Conservation (phyloP, 2,888 invertebrate genomes). For the Latrodectus hesperus region DNA sequence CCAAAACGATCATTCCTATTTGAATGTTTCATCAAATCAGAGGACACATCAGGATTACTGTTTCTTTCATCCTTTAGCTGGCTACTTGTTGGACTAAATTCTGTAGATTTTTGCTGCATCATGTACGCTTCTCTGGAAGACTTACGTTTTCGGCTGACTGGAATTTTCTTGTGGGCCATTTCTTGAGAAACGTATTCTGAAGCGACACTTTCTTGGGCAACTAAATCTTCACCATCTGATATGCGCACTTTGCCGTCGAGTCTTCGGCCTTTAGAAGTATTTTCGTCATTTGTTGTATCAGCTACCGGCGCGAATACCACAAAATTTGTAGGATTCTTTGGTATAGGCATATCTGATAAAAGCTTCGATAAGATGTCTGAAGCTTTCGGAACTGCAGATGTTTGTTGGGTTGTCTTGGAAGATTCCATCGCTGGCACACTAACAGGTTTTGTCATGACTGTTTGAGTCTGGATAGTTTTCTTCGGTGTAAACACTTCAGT, state of each 20-base stretch:
- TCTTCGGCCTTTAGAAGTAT: constrained; percentile 27
- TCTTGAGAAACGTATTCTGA: constrained; percentile 42
- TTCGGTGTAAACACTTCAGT: neutral
- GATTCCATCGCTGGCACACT: neutral
- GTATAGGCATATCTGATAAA: constrained; percentile 51
- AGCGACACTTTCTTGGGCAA: constrained; percentile 47
- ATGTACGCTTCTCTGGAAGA: constrained; percentile 6
- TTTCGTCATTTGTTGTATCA: constrained; percentile 14
- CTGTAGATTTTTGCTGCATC: neutral
- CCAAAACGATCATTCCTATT: constrained; percentile 8
- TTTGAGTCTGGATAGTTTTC: neutral
- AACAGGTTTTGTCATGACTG: neutral
- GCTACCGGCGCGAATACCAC: constrained; percentile 60
- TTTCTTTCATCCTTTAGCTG: too few species aligned
- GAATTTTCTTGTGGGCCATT: neutral
- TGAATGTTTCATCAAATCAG: neutral
- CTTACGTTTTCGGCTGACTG: constrained; percentile 26
- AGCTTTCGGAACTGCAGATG: constrained; percentile 16
- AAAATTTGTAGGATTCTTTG: constrained; percentile 47
- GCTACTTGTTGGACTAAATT: neutral
- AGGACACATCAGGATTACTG: too few species aligned
- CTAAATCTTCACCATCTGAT: constrained; percentile 34
- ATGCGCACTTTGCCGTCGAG: constrained; percentile 20
- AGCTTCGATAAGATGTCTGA: constrained; percentile 55
- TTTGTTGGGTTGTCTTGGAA: neutral